A percentile compares a stretch with the other conserved stretches of the same genome.
Evolutionary conservation across 2,797 vertebrate species (phyloP).

Genomic region (Pipistrellus kuhlii): DNA sequence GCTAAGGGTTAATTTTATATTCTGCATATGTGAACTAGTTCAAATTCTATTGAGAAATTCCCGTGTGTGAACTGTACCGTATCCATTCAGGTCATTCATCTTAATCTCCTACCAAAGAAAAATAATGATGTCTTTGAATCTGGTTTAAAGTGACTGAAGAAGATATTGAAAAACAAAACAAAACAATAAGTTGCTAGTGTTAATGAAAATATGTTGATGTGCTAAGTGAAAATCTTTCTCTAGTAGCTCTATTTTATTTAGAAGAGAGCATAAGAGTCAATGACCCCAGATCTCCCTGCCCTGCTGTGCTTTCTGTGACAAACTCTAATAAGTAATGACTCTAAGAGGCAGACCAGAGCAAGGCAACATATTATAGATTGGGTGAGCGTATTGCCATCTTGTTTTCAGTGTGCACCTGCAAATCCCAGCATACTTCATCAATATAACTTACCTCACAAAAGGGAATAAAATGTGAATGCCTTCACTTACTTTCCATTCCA

Average conservation of each 20-base stretch:
- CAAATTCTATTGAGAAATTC: conserved; percentile 51
- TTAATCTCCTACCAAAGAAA: conserved; percentile 67
- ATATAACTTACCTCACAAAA: neutral
- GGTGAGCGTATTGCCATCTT: neutral
- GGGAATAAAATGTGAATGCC: neutral
- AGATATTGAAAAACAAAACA: conserved; percentile 57
- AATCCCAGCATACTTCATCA: neutral
- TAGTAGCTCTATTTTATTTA: neutral
- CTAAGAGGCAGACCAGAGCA: neutral
- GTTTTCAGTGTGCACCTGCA: neutral
- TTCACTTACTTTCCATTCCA: neutral
- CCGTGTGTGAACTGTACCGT: conserved; percentile 12
- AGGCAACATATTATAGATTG: neutral
- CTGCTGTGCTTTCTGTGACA: neutral
- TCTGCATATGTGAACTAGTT: neutral
- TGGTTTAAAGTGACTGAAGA: conserved; percentile 72
- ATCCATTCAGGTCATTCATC: conserved; percentile 62
- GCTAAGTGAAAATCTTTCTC: conserved; percentile 55
- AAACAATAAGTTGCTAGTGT: conserved; percentile 57
- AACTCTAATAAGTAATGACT: neutral
- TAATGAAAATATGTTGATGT: conserved; percentile 68
- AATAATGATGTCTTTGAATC: conserved; percentile 63
- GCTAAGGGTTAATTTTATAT: conserved; percentile 43
- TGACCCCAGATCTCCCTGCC: neutral
- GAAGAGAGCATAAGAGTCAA: neutral